Conservation (phyloP, 2,888 invertebrate genomes). For the Creontiades dilutus region DNA sequence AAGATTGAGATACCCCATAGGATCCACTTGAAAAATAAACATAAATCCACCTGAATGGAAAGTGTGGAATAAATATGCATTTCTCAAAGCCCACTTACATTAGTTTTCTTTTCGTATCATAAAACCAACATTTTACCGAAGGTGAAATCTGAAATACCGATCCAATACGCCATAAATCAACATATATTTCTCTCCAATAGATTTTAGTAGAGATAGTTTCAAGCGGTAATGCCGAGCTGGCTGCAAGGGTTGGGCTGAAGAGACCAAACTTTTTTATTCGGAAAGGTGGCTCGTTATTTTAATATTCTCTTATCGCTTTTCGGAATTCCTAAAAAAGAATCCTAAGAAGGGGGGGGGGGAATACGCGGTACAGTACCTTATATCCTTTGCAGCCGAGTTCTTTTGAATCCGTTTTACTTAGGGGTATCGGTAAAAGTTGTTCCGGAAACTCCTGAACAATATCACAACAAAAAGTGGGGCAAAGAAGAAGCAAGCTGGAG, state of each 20-base stretch:
- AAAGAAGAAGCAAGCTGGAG: too few species aligned
- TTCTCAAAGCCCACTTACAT: too few species aligned
- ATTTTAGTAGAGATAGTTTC: not conserved
- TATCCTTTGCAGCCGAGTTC: conserved; percentile 10
- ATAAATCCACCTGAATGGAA: too few species aligned
- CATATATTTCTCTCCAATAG: not conserved
- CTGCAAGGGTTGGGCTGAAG: not conserved
- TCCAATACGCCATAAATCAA: not conserved
- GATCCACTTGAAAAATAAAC: too few species aligned
- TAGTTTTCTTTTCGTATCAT: not conserved
- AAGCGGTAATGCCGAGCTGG: not conserved
- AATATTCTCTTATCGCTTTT: conserved; percentile 16
- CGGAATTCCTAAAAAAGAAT: not conserved
- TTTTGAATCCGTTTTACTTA: conserved; percentile 14
- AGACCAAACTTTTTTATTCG: not conserved
- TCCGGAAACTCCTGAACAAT: not conserved
- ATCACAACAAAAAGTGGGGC: not conserved
- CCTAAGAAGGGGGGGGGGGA: not conserved
- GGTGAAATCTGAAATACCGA: not conserved
- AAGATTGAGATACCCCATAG: too few species aligned
- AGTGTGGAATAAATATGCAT: too few species aligned
- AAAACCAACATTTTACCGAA: not conserved
- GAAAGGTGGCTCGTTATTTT: not conserved
- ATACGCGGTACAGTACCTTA: not conserved
- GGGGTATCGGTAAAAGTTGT: not conserved